phyloP scores from a whole-genome alignment of 2,888 invertebrate species.

The Dicyrtoma fusca region DNA sequence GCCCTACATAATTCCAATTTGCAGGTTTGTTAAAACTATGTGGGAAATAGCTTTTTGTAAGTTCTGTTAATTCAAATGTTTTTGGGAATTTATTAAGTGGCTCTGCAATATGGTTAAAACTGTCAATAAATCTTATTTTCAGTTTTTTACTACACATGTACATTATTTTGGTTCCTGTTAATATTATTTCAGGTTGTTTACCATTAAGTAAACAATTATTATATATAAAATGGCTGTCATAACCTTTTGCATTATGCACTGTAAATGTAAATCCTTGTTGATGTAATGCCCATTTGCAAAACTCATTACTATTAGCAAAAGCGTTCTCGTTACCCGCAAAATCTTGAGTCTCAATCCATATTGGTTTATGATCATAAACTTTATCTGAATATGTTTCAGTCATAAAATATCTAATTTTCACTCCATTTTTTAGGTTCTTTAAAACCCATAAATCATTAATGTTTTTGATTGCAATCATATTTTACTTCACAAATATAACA shows the following conservation, averaged over 20 bases:
- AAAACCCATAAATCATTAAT: neutral
- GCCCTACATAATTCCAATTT: no score
- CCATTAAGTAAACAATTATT: neutral
- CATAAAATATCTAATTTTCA: neutral
- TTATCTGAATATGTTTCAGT: neutral
- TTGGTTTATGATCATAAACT: no score
- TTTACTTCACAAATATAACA: no score
- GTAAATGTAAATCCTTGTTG: neutral
- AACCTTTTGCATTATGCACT: conserved; percentile 7
- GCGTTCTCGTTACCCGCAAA: neutral
- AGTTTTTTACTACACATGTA: no score
- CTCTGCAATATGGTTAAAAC: neutral
- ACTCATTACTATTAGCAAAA: neutral
- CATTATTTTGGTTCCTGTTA: neutral
- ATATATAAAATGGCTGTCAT: neutral
- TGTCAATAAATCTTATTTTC: neutral
- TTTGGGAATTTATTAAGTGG: no score
- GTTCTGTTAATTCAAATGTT: no score
- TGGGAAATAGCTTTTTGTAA: no score
- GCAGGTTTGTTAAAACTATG: no score
- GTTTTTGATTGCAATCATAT: neutral
- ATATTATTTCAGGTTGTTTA: neutral
- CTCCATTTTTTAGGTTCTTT: neutral
- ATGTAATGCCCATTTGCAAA: neutral
- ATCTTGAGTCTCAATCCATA: neutral